Percentiles rank a stretch among this genome's conserved stretches.
Conservation (phyloP, 2,113 vertebrate species). For the Synchiropus splendidus region DNA sequence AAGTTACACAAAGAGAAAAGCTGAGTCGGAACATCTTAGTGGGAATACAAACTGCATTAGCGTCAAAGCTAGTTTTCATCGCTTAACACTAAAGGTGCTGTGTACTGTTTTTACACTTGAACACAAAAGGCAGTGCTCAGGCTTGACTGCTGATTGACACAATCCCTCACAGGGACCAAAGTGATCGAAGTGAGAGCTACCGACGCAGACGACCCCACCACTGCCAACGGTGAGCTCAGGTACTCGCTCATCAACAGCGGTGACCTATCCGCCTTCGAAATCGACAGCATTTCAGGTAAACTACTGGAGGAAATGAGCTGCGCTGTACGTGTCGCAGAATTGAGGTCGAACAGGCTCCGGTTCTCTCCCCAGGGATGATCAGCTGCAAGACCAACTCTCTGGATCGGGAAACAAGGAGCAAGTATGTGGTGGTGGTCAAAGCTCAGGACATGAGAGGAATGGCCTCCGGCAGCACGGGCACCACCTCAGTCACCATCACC, state of each 20-base stretch:
- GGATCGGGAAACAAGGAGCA: constrained; percentile 75
- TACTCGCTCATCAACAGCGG: constrained; percentile 70
- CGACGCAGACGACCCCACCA: constrained; percentile 83
- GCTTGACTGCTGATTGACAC: too few species aligned
- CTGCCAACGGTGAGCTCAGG: constrained; percentile 68
- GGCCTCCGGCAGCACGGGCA: constrained; percentile 60
- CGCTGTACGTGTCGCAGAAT: too few species aligned
- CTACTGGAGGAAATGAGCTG: too few species aligned
- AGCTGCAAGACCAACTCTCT: constrained; percentile 60
- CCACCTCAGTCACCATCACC: constrained; percentile 73
- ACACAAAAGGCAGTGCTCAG: too few species aligned
- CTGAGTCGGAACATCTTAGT: too few species aligned
- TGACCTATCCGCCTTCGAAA: constrained; percentile 62
- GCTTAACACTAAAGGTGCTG: too few species aligned
- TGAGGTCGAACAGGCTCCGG: not conserved
- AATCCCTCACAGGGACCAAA: constrained; percentile 69
- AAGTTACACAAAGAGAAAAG: too few species aligned
- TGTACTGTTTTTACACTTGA: too few species aligned
- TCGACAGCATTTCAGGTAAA: constrained; percentile 73
- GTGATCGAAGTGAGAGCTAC: constrained; percentile 75
- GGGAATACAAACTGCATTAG: too few species aligned
- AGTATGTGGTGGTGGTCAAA: constrained; percentile 73
- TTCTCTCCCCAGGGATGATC: constrained; percentile 63
- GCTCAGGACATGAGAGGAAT: constrained; percentile 73
- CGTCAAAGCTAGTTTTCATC: too few species aligned